Percentiles rank a stretch among this genome's conserved stretches.
Evolutionary conservation across 2,797 vertebrate genomes (phyloP).

Genomic region (Peromyscus aztecus): DNA sequence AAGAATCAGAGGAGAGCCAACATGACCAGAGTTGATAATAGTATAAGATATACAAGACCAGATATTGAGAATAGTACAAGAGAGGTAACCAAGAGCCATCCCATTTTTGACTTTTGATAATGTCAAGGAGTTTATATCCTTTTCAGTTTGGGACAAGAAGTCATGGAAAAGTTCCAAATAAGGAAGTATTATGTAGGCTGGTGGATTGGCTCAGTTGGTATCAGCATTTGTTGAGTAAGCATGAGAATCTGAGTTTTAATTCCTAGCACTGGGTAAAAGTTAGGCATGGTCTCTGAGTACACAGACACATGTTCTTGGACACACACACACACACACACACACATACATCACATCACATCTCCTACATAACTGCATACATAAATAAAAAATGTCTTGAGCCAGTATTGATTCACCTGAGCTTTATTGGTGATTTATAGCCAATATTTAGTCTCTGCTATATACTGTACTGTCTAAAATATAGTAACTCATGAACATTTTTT

Average conservation of each 20-base stretch:
- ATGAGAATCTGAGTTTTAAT: not conserved
- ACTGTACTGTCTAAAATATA: not conserved
- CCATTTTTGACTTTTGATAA: not conserved
- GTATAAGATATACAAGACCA: not conserved
- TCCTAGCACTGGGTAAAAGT: not conserved
- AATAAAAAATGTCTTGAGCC: not conserved
- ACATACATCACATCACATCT: not conserved
- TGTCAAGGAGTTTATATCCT: not conserved
- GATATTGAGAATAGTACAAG: not conserved
- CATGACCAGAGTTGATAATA: not conserved
- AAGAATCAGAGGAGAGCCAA: not conserved
- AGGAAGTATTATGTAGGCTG: not conserved
- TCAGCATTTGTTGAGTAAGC: not conserved
- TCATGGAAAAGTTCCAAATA: not conserved
- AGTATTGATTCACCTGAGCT: not conserved
- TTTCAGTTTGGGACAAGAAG: not conserved
- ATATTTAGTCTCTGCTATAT: not conserved
- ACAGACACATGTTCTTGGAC: not conserved
- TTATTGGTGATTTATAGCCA: not conserved
- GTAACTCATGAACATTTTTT: not conserved
- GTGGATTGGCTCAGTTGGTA: not conserved
- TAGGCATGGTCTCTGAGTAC: not conserved
- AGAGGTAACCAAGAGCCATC: not conserved
- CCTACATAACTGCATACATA: not conserved
- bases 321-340: not conserved